Conservation (phyloP, 1,140 invertebrate genomes). For the Plodia interpunctella region DNA sequence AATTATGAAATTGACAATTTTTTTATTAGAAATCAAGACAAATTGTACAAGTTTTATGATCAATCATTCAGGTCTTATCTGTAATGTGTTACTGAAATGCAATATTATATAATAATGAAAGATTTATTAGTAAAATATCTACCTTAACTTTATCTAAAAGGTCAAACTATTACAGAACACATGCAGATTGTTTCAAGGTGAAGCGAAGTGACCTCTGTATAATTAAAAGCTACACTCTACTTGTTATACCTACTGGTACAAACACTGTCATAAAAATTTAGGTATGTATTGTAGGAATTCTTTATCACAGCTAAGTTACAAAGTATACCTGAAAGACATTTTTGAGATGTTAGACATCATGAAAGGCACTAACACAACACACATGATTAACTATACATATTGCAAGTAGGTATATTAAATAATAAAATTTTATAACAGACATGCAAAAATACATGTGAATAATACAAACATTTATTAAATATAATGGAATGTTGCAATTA, state of each 20-base stretch:
- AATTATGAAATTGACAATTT: background rate
- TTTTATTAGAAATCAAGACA: background rate
- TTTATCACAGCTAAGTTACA: slow-evolving; percentile 1
- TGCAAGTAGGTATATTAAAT: background rate
- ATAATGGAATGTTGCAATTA: background rate
- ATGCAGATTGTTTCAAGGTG: slow-evolving; percentile 10
- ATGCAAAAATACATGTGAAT: background rate
- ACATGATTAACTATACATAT: background rate
- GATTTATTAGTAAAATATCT: background rate
- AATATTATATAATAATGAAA: too few species aligned
- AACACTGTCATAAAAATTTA: background rate
- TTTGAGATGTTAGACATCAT: background rate
- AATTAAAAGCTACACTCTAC: background rate
- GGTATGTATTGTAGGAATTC: background rate
- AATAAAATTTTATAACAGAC: background rate
- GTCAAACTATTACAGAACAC: slow-evolving; percentile 9
- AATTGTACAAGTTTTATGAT: background rate
- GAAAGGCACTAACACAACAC: background rate
- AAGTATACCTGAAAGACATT: background rate
- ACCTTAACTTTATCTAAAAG: slow-evolving; percentile 4
- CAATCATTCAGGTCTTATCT: background rate
- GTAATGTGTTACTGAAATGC: background rate
- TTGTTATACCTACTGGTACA: background rate
- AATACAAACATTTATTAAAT: too few species aligned
- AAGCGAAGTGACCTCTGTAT: background rate